A percentile compares a stretch with the other conserved stretches of the same genome.
Evolutionary conservation across 2,888 invertebrate genomes (phyloP).

Genomic region (Sipha maydis): DNA sequence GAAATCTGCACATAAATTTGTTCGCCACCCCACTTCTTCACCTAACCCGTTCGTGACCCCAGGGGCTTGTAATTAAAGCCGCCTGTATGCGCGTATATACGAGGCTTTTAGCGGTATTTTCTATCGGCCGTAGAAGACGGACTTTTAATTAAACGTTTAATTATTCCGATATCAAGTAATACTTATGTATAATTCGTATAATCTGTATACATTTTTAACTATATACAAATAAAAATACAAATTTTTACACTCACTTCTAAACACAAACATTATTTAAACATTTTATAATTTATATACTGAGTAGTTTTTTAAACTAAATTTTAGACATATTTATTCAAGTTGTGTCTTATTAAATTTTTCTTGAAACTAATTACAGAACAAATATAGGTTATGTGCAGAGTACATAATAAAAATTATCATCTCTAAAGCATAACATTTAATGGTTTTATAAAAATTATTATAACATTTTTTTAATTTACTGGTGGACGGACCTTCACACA

Average conservation of each 20-base stretch:
- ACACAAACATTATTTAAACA: background rate
- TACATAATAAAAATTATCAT: too few species aligned
- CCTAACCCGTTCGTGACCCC: conserved; percentile 39
- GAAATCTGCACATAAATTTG: conserved; percentile 62
- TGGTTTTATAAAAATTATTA: too few species aligned
- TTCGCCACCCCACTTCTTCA: conserved; percentile 48
- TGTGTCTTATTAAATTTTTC: too few species aligned
- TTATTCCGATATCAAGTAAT: conserved; percentile 60
- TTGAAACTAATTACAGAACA: too few species aligned
- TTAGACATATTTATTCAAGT: too few species aligned
- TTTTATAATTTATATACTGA: background rate
- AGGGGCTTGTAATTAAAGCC: conserved; percentile 61
- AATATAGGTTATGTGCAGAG: too few species aligned
- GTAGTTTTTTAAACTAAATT: background rate
- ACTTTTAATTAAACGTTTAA: conserved; percentile 62
- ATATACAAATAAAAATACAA: conserved; percentile 5
- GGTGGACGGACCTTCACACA: too few species aligned
- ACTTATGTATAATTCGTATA: conserved; percentile 46
- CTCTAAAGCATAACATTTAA: too few species aligned
- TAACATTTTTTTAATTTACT: too few species aligned
- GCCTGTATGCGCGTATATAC: conserved; percentile 49
- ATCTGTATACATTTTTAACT: conserved; percentile 36
- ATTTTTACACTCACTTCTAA: background rate
- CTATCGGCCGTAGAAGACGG: conserved; percentile 56
- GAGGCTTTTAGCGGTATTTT: conserved; percentile 62